Conservation (phyloP, 2,888 invertebrate species). For the Pimpla rufipes region DNA sequence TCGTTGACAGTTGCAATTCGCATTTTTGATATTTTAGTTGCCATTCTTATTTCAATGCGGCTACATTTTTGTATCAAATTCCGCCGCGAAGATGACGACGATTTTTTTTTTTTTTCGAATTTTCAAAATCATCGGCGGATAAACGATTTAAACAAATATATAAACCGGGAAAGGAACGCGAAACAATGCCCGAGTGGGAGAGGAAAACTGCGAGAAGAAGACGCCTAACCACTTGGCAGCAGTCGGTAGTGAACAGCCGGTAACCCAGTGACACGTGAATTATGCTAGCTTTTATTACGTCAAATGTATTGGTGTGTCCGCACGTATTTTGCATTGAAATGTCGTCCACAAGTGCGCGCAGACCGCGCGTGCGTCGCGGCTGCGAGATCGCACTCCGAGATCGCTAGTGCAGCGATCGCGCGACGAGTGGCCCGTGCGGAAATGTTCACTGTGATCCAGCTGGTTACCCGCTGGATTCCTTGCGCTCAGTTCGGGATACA, state of each 20-base stretch:
- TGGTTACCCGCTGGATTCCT: too few species aligned
- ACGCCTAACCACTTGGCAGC: constrained; percentile 61
- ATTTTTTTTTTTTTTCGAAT: too few species aligned
- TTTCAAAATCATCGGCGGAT: too few species aligned
- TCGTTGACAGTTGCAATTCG: too few species aligned
- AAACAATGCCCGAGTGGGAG: constrained; percentile 14
- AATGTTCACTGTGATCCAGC: too few species aligned
- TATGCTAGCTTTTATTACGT: constrained; percentile 68
- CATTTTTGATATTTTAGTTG: too few species aligned
- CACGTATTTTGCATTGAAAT: constrained; percentile 7
- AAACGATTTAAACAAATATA: too few species aligned
- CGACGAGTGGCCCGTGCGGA: too few species aligned
- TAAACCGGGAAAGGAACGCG: constrained; percentile 21
- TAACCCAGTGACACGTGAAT: constrained; percentile 69
- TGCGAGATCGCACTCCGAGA: constrained; percentile 21
- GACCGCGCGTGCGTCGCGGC: constrained; percentile 6
- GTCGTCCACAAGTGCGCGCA: constrained; percentile 9
- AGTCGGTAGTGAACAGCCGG: constrained; percentile 66
- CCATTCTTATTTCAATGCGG: too few species aligned
- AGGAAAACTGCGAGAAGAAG: constrained; percentile 28
- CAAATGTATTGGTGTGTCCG: constrained; percentile 37
- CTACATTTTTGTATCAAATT: constrained; percentile 5
- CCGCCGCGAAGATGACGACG: too few species aligned
- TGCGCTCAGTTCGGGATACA: too few species aligned
- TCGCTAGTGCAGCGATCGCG: too few species aligned